Evolutionary conservation across 2,888 invertebrate species (phyloP).

Genomic region (Terebella lapidaria): DNA sequence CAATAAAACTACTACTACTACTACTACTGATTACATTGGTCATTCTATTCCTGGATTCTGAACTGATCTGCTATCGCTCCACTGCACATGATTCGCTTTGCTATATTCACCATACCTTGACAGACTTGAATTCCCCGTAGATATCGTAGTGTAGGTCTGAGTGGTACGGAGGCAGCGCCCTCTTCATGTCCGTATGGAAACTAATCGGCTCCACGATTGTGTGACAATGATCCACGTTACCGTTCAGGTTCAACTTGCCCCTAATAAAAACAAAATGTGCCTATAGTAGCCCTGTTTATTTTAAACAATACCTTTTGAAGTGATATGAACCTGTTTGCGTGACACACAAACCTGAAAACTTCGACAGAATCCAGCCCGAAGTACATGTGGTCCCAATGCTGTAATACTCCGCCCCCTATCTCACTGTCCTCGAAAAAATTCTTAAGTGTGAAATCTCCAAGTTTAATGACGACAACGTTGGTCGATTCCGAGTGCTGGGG

Average conservation of each 20-base stretch:
- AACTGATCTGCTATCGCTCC: too few species aligned
- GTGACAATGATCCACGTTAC: constrained; percentile 69
- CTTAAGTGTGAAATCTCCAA: constrained; percentile 71
- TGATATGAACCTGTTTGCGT: too few species aligned
- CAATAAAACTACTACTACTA: too few species aligned
- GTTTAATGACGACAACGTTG: constrained; percentile 69
- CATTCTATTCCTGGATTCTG: too few species aligned
- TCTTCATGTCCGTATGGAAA: constrained; percentile 68
- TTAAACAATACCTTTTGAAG: too few species aligned
- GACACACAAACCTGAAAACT: constrained; percentile 54
- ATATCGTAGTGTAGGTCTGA: constrained; percentile 60
- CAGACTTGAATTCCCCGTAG: constrained; percentile 64
- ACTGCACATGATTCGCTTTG: not conserved
- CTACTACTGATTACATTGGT: too few species aligned
- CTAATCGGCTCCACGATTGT: constrained; percentile 71
- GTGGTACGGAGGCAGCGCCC: constrained; percentile 58
- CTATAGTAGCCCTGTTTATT: too few species aligned
- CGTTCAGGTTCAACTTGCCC: constrained; percentile 56
- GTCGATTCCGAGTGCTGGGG: constrained; percentile 77
- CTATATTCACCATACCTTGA: constrained; percentile 47
- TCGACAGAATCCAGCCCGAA: constrained; percentile 62
- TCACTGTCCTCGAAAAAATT: constrained; percentile 68
- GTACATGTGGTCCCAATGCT: constrained; percentile 46
- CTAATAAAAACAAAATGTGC: constrained; percentile 9
- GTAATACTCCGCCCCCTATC: constrained; percentile 28